These are phyloP conservation scores for Tetanocera ferruginea DNA, from an alignment of 2,888 invertebrate species.

Conservation along the genomic window DNA sequence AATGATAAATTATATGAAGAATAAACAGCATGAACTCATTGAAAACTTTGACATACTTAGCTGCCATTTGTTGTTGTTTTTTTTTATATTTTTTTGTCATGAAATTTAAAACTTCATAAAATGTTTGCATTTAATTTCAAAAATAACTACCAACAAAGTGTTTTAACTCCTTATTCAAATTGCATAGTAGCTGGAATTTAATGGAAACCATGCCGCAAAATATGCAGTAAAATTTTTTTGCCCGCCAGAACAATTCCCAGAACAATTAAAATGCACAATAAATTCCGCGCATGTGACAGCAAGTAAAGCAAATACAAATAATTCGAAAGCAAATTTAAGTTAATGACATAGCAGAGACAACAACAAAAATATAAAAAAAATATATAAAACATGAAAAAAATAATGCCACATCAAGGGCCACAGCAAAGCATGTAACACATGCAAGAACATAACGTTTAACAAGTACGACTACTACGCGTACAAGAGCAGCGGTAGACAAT, in stretches of 20 bases:
- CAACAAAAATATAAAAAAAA: background rate
- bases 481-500: background rate
- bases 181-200: constrained; percentile 11
- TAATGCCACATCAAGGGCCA: background rate
- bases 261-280: constrained; percentile 22
- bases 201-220: constrained; percentile 8
- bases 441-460: background rate
- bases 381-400: background rate
- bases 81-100: too few relatives aligned
- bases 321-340: constrained; percentile 22
- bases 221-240: background rate
- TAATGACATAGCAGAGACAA: background rate
- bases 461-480: background rate
- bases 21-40: too few relatives aligned
- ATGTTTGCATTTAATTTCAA: background rate
- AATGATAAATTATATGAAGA: too few relatives aligned
- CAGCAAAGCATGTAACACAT: background rate
- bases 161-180: too few relatives aligned
- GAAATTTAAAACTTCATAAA: background rate
- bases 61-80: too few relatives aligned
- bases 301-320: constrained; percentile 4
- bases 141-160: background rate
- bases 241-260: background rate
- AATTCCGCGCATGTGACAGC: background rate
- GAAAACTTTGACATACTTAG: too few relatives aligned